Evolutionary conservation across 2,888 invertebrate genomes (phyloP), one percentile per base, ranked within the genome.

Genomic region (Chironomus riparius): DNA sequence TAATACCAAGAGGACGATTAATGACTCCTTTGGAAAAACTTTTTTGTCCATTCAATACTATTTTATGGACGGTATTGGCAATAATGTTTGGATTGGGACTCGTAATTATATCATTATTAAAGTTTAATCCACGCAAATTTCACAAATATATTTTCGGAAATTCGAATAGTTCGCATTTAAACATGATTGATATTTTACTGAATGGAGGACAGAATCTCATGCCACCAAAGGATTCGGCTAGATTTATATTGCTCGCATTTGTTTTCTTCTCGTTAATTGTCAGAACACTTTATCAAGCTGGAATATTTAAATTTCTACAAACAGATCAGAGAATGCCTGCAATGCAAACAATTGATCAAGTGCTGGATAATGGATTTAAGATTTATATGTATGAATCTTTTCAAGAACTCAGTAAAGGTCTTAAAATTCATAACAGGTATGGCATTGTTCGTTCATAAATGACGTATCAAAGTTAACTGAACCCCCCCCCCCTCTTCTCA

Each of bases 301-400:
- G 47, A 24, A 12, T 70, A 3, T 70, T 56, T 24, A 48, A 48
- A 22, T 70, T 70, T 70, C 50, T 70, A 13, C 70, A 70, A 4
- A 50, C 70, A 4, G 70, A 50, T 56, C 70, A 70, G 28, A 13
- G 70, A 5, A 24, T 50, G 13, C 6, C 50, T 22, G 50, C 50
- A 70, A 5, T 70, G 7, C 70, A 70, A 24, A 22, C 50, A 5
- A 70, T 70, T 13, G 50, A 70, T 24, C 56, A 70, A 6, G 18
- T 70, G 4, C 15, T 70, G 18, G 50, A 70, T 12, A 50, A 50
- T 0, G 50, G 50, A 21, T 56, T 70, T 56, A 50, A 70, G n/a
- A 24, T 70, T 24, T 70, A 13, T 12, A 70, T 70, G 70, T 70
- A 70, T 24, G 50, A 70, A 22, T 70, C 70, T 2, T 70, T 70